Base-by-base conservation (phyloP, 2,113 vertebrate species). In the Bagarius yarrelli region DNA sequence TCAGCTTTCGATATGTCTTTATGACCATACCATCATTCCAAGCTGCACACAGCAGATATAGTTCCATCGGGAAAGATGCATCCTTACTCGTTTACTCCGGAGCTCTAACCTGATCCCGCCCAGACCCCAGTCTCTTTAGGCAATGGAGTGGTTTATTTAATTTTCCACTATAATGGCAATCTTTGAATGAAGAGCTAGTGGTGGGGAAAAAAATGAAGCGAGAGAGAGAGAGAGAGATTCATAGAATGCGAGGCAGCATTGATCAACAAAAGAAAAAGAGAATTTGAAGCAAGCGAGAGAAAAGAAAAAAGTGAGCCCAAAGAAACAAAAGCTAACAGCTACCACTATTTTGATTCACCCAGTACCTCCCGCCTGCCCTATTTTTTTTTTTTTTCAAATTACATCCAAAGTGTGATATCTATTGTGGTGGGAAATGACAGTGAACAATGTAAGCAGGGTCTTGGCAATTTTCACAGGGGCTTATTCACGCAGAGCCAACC, bases 381-480 rank as follows among this genome's bases (percentile, higher is more conserved):
- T 70, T 70, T 66, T 77, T 71, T 71, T 74, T 95, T 95, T 92
- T 91, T 88, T 82, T 73, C 94, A 95, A 96, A 97, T 96, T 93
- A 98, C 96, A 98, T 98, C 95, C 96, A 98, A 97, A 97, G 95
- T 98, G 95, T 95, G 95, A 96, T 97, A 93, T 95, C 94, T 92
- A 97, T 97, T 98, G 96, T 99, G 93, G 80, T 11, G 93, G 93
- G 88, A 94, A 94, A 95, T 94, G 95, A 93, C 93, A 93, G 92
- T 90, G 95, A 95, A 96, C 96, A 95, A 96, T 96, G 95, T 94
- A 91, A 91, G 34, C 74, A 88, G 93, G 94, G 95, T 95, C 96
- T 96, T 96, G 95, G 93, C 95, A 94, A 94, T 95, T 95, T 95
- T 95, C 95, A 95, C 94, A 92, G 93, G 94, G 94, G 95, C 94